These are phyloP conservation scores for Elaeidobius kamerunicus DNA, from an alignment of 2,888 invertebrate genomes.

Conservation along the genomic window DNA sequence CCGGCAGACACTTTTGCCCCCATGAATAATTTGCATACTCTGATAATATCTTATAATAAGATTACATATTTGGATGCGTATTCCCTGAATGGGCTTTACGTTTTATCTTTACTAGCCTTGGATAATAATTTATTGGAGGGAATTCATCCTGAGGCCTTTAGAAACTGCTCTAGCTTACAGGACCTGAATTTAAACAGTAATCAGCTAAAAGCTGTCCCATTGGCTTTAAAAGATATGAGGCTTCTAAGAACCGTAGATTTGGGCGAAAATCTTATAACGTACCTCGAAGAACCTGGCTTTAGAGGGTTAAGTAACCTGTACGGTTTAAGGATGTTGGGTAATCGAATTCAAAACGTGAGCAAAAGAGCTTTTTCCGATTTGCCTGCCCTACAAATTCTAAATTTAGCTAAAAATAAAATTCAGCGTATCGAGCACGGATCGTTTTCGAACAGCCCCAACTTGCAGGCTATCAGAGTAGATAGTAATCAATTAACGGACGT, in stretches of 20 bases:
- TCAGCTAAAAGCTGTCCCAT: constrained; percentile 73
- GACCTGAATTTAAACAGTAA: constrained; percentile 90
- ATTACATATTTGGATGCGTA: constrained; percentile 81
- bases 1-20: constrained; percentile 86
- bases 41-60: constrained; percentile 82
- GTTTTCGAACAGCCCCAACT: constrained; percentile 73
- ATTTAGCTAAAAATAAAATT: constrained; percentile 83
- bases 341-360: constrained; percentile 78
- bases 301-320: constrained; percentile 82
- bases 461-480: constrained; percentile 84
- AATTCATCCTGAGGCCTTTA: constrained; percentile 83
- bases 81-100: constrained; percentile 84
- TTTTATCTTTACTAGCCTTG: constrained; percentile 77
- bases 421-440: constrained; percentile 74
- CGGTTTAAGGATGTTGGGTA: constrained; percentile 84
- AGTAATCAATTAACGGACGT: constrained; percentile 81
- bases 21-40: constrained; percentile 88
- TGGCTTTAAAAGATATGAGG: constrained; percentile 81
- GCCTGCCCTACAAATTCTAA: constrained; percentile 79
- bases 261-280: constrained; percentile 84
- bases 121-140: constrained; percentile 83
- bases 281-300: constrained; percentile 78
- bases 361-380: constrained; percentile 76
- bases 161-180: constrained; percentile 86
- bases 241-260: constrained; percentile 84